These are phyloP conservation scores for Druceiella hillmani DNA, from an alignment of 2,888 invertebrate species.

Conservation along the genomic window DNA sequence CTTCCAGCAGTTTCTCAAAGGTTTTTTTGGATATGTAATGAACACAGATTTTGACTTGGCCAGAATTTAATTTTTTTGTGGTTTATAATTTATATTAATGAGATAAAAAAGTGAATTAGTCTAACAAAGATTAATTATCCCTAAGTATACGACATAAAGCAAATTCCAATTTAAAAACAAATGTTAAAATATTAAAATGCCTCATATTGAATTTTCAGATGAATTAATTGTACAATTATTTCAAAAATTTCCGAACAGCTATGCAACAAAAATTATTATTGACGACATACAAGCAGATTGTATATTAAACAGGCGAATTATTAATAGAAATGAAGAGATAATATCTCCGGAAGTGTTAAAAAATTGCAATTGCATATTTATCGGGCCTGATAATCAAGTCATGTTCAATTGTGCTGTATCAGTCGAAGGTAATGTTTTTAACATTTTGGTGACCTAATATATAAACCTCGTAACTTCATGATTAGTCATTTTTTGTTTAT, in stretches of 20 bases:
- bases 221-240: constrained; percentile 33
- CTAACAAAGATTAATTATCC: too few relatives aligned
- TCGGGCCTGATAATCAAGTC: constrained; percentile 61
- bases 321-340: constrained; percentile 27
- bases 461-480: constrained; percentile 2
- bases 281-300: constrained; percentile 30
- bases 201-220: constrained; percentile 31
- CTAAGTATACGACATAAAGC: too few relatives aligned
- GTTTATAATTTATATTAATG: too few relatives aligned
- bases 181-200: too few relatives aligned
- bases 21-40: too few relatives aligned
- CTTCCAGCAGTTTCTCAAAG: too few relatives aligned
- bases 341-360: constrained; percentile 33
- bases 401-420: constrained; percentile 58
- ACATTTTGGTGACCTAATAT: not conserved
- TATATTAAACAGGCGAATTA: constrained; percentile 35
- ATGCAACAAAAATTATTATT: constrained; percentile 33
- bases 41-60: too few relatives aligned
- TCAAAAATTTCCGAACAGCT: constrained; percentile 32
- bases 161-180: too few relatives aligned
- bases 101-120: too few relatives aligned
- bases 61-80: too few relatives aligned
- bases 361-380: constrained; percentile 57
- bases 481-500: constrained; percentile 11
- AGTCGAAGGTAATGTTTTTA: constrained; percentile 37